phyloP scores from a whole-genome alignment of 2,113 vertebrate genomes.

The Xiphias gladius region DNA sequence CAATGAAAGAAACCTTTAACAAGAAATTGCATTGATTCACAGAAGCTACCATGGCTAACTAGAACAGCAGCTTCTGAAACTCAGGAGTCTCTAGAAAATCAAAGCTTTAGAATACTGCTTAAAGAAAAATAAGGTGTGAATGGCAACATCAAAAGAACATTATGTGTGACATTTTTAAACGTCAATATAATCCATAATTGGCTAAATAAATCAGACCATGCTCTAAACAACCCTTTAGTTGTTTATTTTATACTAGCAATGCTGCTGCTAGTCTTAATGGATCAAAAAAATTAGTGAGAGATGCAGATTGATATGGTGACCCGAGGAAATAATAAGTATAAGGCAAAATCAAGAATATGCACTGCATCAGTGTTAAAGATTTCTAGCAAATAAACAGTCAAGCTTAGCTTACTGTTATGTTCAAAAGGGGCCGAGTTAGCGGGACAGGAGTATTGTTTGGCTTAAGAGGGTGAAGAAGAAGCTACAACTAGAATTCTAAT shows the following conservation, averaged over 20 bases:
- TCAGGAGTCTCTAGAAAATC: background rate
- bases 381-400: too few relatives aligned
- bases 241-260: background rate
- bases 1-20: background rate
- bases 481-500: too few relatives aligned
- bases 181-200: background rate
- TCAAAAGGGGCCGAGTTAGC: background rate
- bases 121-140: background rate
- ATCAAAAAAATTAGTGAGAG: too few relatives aligned
- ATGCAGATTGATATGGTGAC: too few relatives aligned
- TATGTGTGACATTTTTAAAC: background rate
- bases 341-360: too few relatives aligned
- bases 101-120: background rate
- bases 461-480: background rate
- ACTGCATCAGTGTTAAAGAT: too few relatives aligned
- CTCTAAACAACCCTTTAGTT: too few relatives aligned
- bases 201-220: too few relatives aligned
- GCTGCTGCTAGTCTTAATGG: background rate
- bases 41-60: too few relatives aligned
- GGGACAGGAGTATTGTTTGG: background rate
- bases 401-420: too few relatives aligned
- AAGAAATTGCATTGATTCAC: background rate
- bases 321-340: too few relatives aligned
- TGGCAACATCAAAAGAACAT: background rate
- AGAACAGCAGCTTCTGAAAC: too few relatives aligned